These are phyloP conservation scores for Melanotaenia parkinsoni DNA, from an alignment of 2,797 vertebrate genomes.

Conservation along the genomic window DNA sequence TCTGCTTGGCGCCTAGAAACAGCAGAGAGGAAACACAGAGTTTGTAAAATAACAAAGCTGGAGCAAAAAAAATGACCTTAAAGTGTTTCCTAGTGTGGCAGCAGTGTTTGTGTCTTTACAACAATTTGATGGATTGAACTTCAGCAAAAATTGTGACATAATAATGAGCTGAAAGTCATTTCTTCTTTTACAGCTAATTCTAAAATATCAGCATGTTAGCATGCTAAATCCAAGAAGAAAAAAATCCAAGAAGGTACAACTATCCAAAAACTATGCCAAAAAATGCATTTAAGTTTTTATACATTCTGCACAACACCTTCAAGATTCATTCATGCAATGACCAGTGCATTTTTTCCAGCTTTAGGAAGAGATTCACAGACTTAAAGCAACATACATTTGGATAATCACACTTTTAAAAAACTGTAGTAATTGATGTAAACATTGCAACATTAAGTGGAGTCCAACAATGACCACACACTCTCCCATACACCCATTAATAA, in stretches of 20 bases:
- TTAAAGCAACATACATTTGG: background rate
- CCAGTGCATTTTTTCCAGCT: too few relatives aligned
- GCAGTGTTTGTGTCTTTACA: background rate
- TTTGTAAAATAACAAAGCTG: slow-evolving; percentile 21
- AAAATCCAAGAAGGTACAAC: too few relatives aligned
- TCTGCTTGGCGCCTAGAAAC: slow-evolving; percentile 92
- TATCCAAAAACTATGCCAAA: too few relatives aligned
- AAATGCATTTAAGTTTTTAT: too few relatives aligned
- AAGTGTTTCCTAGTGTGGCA: background rate
- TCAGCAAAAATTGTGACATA: background rate
- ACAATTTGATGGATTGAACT: background rate
- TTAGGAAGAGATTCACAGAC: too few relatives aligned
- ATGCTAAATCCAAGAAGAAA: too few relatives aligned
- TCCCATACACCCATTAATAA: slow-evolving; percentile 17
- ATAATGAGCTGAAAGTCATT: too few relatives aligned
- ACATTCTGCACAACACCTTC: too few relatives aligned
- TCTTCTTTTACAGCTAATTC: too few relatives aligned
- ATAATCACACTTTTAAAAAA: background rate
- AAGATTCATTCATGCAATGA: too few relatives aligned
- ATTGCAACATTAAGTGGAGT: background rate
- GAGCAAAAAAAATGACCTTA: background rate
- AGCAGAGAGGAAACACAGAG: slow-evolving; percentile 27
- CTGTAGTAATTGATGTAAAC: background rate
- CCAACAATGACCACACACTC: background rate
- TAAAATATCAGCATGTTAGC: too few relatives aligned